These are phyloP conservation scores for Trinectes maculatus DNA, from an alignment of 2,113 vertebrate species.

Conservation along the genomic window DNA sequence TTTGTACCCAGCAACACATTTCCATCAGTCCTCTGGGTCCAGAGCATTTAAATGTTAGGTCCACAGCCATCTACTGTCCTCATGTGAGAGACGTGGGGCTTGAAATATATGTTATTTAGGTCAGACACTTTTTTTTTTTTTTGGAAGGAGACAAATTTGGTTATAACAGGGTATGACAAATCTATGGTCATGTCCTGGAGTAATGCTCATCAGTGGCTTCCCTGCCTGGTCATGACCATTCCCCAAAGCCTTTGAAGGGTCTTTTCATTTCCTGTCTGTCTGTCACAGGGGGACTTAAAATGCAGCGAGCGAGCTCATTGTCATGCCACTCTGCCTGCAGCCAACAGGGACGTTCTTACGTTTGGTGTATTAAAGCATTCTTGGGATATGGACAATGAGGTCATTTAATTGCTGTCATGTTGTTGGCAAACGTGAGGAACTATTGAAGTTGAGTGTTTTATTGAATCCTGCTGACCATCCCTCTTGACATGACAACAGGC, in stretches of 20 bases:
- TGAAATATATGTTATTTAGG: constrained; percentile 34
- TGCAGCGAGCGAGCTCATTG: constrained; percentile 30
- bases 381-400: constrained; percentile 51
- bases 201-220: constrained; percentile 17
- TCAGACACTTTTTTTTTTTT: constrained; percentile 23
- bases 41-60: not conserved
- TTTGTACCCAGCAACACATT: not conserved
- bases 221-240: constrained; percentile 40
- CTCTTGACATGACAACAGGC: constrained; percentile 20
- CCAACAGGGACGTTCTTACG: constrained; percentile 53
- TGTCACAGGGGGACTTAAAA: constrained; percentile 57
- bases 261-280: constrained; percentile 81
- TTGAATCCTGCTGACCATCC: constrained; percentile 28
- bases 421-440: constrained; percentile 23
- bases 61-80: not conserved
- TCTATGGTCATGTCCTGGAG: constrained; percentile 37
- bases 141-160: constrained; percentile 10
- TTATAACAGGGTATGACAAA: constrained; percentile 33
- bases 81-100: not conserved
- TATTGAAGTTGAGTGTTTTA: constrained; percentile 56
- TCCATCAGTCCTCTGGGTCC: not conserved
- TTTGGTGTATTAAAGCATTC: constrained; percentile 56
- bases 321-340: constrained; percentile 51
- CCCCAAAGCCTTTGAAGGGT: constrained; percentile 71
- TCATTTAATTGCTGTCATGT: constrained; percentile 61